Evolutionary conservation across 2,888 invertebrate genomes (phyloP), one percentile per base, ranked within the genome.

Genomic region (Epirrhoe tristata): DNA sequence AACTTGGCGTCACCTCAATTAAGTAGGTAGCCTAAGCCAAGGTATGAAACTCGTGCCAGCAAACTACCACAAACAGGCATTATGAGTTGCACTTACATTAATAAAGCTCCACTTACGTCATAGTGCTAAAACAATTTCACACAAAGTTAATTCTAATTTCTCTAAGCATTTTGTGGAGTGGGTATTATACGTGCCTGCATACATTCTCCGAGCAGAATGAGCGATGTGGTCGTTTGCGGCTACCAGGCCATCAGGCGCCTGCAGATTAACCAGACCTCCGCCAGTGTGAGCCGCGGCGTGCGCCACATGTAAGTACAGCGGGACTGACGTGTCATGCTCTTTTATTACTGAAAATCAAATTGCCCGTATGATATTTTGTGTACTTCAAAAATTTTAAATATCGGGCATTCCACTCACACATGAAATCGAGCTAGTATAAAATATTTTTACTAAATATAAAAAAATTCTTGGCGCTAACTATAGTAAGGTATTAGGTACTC

Each of bases 271-370:
- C 70, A 96, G 95, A 0, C 93, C 92, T 74, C 97, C 97, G 5
- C 95, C 97, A 0, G 95, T 91, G 83, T 98, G 98, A 0, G 96
- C 95, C 0, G 97, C 97, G 31, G 96, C 89, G 82, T 98, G 97
- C 0, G 96, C 94, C 46, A 98, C 76, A 83, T 97, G 95, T 57
- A 98, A 88, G 81, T 97, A 97, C 58, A 98, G 85, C 0, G 98
- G 97, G 10, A 83, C 77, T 58, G 91, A 81, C 0, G 74, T 77
- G 72, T 95, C 85, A 77, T 96, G 96, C 0, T 87, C 81, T 6
- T 86, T 83, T 64, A 96, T 96, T 1, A 96, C 89, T 89, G 77
- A 10, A 85, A 82, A 66, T 31, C 1, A 48, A 16, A 16, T 48
- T 14, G 48, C 48, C 48, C 14, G 6, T 43, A 43, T 3, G 12